Conservation (phyloP, 2,113 vertebrate genomes). For the Galemys pyrenaicus region DNA sequence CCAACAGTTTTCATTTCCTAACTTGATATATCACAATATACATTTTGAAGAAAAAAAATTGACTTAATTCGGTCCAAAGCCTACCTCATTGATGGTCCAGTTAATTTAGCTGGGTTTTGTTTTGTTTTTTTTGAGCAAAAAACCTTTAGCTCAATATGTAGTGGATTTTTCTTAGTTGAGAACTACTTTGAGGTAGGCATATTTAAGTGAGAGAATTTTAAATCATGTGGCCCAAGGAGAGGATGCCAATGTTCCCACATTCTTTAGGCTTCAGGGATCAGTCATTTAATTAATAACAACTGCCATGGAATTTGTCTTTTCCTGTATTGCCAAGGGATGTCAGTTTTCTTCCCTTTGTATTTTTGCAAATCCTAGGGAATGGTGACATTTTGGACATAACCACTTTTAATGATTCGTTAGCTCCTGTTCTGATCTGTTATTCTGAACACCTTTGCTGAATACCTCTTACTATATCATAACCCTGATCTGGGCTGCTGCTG, state of each 20-base stretch:
- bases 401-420: background rate
- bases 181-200: background rate
- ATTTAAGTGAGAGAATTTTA: constrained; percentile 44
- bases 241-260: background rate
- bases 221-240: background rate
- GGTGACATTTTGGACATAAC: background rate
- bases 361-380: constrained; percentile 34
- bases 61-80: constrained; percentile 2
- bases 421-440: background rate
- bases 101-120: background rate
- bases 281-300: constrained; percentile 21
- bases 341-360: background rate
- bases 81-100: background rate
- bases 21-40: background rate
- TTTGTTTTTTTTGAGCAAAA: background rate
- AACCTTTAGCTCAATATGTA: background rate
- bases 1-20: background rate
- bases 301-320: background rate
- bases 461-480: background rate
- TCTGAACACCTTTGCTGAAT: background rate
- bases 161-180: background rate
- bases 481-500: background rate
- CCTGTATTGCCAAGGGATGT: background rate
- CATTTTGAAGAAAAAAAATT: constrained; percentile 14
- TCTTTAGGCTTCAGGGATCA: constrained; percentile 7